Percentiles rank a stretch among this genome's conserved stretches.
Evolutionary conservation across 2,888 invertebrate genomes (phyloP).

Genomic region (Volucella bombylans): DNA sequence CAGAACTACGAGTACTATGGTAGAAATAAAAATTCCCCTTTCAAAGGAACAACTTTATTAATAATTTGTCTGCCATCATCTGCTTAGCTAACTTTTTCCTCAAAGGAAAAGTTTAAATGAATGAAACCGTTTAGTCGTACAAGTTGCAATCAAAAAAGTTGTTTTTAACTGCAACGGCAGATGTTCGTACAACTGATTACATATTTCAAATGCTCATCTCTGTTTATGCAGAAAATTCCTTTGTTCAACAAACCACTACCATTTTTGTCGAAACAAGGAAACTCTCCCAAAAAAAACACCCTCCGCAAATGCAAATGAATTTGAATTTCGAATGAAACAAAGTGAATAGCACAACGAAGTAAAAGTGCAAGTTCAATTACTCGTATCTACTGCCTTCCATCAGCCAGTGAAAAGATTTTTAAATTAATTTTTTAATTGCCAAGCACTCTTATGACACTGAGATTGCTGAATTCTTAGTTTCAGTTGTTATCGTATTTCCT

Average conservation of each 20-base stretch:
- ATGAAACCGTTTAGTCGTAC: background rate
- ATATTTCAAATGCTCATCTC: conserved; percentile 18
- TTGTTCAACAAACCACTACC: background rate
- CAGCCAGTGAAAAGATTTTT: background rate
- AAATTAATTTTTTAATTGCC: conserved; percentile 17
- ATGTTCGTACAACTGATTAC: conserved; percentile 1
- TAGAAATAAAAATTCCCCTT: too few relatives aligned
- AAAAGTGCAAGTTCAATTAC: background rate
- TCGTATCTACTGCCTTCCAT: background rate
- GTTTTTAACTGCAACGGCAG: background rate
- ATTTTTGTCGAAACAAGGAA: background rate
- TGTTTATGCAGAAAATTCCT: background rate
- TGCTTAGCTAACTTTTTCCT: too few relatives aligned
- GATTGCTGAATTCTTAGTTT: background rate
- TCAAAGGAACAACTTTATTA: too few relatives aligned
- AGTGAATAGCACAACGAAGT: background rate
- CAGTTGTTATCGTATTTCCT: background rate
- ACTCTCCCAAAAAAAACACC: background rate
- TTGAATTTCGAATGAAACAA: conserved; percentile 11
- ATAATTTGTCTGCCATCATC: too few relatives aligned
- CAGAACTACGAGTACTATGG: too few relatives aligned
- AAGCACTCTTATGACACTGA: conserved; percentile 32
- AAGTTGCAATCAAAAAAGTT: background rate
- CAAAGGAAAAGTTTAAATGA: background rate
- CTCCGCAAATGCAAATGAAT: conserved; percentile 16